phyloP scores from a whole-genome alignment of 2,113 vertebrate species.

The Megaptera novaeangliae region DNA sequence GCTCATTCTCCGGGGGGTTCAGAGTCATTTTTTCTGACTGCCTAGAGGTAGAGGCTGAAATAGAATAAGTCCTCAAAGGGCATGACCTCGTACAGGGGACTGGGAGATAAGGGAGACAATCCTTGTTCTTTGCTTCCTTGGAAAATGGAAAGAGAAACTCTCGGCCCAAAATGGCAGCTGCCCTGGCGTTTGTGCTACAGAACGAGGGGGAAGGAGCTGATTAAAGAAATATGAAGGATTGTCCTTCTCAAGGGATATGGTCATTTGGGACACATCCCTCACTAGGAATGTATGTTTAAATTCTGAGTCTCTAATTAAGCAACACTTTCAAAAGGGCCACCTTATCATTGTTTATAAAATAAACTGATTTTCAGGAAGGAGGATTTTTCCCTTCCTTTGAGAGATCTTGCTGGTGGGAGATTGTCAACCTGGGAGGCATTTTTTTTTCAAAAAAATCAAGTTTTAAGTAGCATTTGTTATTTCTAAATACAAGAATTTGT shows the following conservation, averaged over 20 bases:
- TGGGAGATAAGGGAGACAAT: not conserved
- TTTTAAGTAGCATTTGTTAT: slow-evolving; percentile 16
- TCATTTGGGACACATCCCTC: not conserved
- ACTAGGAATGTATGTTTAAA: not conserved
- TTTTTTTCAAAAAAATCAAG: not conserved
- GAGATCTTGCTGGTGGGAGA: slow-evolving; percentile 13
- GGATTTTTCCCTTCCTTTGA: not conserved
- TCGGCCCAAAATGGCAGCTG: slow-evolving; percentile 2
- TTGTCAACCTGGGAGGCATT: not conserved
- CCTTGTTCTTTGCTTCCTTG: not conserved
- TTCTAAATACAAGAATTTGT: slow-evolving; percentile 27
- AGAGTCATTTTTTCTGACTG: slow-evolving; percentile 33
- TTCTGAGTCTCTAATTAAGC: not conserved
- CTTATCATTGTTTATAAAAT: slow-evolving; percentile 34
- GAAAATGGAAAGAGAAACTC: slow-evolving; percentile 25
- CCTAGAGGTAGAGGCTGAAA: slow-evolving; percentile 46
- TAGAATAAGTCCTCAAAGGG: slow-evolving; percentile 22
- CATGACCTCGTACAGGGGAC: not conserved
- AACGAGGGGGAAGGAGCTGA: not conserved
- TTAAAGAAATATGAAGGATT: not conserved
- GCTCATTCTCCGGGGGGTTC: slow-evolving; percentile 50
- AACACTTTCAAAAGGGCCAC: not conserved
- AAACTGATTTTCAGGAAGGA: not conserved
- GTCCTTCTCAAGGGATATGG: not conserved
- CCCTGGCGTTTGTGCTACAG: not conserved